Evolutionary conservation across 1,140 invertebrate genomes (phyloP).

Genomic region (Cydia splendana): DNA sequence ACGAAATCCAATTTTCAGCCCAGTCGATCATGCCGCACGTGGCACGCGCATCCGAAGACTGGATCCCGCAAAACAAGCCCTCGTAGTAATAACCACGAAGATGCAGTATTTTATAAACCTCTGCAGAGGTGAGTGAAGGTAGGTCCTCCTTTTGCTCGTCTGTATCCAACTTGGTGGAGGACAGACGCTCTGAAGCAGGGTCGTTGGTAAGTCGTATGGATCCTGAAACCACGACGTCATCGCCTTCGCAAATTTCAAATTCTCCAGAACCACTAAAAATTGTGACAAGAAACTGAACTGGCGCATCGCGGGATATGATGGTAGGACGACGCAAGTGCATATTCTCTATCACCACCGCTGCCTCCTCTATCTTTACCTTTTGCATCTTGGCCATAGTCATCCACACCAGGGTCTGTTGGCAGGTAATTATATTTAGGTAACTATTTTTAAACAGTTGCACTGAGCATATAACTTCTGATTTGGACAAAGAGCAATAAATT

Average conservation of each 20-base stretch:
- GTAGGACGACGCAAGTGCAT: constrained; percentile 94
- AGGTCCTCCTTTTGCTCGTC: constrained; percentile 63
- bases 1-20: constrained; percentile 95
- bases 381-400: constrained; percentile 93
- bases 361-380: constrained; percentile 87
- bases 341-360: constrained; percentile 93
- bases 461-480: too few species aligned
- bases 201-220: constrained; percentile 82
- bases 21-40: constrained; percentile 86
- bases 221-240: constrained; percentile 90
- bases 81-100: constrained; percentile 96
- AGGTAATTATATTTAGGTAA: not conserved
- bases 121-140: constrained; percentile 84
- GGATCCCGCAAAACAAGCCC: constrained; percentile 92
- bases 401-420: constrained; percentile 89
- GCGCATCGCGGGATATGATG: constrained; percentile 91
- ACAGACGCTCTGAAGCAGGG: constrained; percentile 78
- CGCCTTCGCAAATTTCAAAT: constrained; percentile 96
- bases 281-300: constrained; percentile 92
- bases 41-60: constrained; percentile 84
- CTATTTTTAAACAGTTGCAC: too few species aligned
- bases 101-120: constrained; percentile 96
- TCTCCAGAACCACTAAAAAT: constrained; percentile 93
- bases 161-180: constrained; percentile 72
- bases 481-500: too few species aligned